A percentile compares a stretch with the other conserved stretches of the same genome.
These are phyloP conservation scores for Leguminivora glycinivorella DNA, from an alignment of 1,140 invertebrate species.

Conservation along the genomic window DNA sequence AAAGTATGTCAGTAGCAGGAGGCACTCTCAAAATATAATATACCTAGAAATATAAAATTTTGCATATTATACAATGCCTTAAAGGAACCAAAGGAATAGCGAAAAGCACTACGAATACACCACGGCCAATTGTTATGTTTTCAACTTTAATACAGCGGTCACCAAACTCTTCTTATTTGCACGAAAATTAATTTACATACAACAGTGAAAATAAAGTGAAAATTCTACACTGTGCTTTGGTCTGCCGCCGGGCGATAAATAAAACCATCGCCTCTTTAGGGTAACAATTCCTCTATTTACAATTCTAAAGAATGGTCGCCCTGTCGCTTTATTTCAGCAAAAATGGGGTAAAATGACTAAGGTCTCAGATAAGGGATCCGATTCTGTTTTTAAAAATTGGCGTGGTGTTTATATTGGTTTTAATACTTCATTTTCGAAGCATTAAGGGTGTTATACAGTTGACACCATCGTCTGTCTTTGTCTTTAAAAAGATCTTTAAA, in stretches of 20 bases:
- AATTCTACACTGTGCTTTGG: neutral
- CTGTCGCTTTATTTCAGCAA: slow-evolving; percentile 24
- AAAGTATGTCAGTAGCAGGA: no score
- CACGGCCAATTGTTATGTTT: neutral
- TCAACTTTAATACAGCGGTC: neutral
- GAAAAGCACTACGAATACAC: no score
- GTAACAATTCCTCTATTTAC: slow-evolving; percentile 30
- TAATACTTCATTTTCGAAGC: no score
- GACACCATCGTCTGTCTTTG: no score
- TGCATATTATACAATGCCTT: no score
- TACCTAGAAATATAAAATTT: no score
- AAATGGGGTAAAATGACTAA: slow-evolving; percentile 28
- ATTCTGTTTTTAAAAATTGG: no score
- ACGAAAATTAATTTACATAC: slow-evolving; percentile 8
- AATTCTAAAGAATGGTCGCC: slow-evolving; percentile 14
- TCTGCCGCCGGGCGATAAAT: slow-evolving; percentile 13
- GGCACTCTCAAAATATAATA: no score
- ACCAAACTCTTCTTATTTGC: neutral
- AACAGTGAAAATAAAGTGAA: neutral
- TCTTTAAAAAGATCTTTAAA: no score
- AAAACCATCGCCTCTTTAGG: slow-evolving; percentile 24
- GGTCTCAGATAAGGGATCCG: neutral
- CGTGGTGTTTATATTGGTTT: no score
- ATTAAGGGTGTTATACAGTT: no score
- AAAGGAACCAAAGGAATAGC: no score